A percentile compares a stretch with the other conserved stretches of the same genome.
Conservation (phyloP, 1,140 invertebrate genomes). For the Probaryconus sp. region DNA sequence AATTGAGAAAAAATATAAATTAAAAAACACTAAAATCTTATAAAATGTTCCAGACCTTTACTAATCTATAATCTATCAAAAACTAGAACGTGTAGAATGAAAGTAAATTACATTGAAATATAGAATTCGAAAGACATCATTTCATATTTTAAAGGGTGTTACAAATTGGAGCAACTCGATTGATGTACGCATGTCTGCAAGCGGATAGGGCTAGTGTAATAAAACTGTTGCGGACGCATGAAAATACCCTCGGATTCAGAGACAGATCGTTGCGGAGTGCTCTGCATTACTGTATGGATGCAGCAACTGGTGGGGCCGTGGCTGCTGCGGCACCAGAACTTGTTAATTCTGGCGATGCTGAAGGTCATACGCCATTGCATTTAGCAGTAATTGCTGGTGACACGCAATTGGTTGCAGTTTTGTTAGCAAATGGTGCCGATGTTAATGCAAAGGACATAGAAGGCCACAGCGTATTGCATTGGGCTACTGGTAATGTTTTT, state of each 20-base stretch:
- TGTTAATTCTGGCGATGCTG: slow-evolving; percentile 90
- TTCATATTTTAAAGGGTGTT: too few relatives aligned
- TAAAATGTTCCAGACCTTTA: too few relatives aligned
- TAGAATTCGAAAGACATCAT: too few relatives aligned
- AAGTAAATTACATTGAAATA: too few relatives aligned
- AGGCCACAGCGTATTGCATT: slow-evolving; percentile 97
- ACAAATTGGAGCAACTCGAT: slow-evolving; percentile 82
- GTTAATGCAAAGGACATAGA: slow-evolving; percentile 94
- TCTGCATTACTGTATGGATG: slow-evolving; percentile 94
- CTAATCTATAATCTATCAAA: too few relatives aligned
- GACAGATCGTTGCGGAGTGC: slow-evolving; percentile 92
- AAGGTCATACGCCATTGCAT: slow-evolving; percentile 96
- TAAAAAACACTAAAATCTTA: too few relatives aligned
- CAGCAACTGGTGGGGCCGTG: slow-evolving; percentile 84
- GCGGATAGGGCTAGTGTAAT: slow-evolving; percentile 80
- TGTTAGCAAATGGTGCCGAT: slow-evolving; percentile 90
- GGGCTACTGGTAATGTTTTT: slow-evolving; percentile 91
- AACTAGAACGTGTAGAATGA: too few relatives aligned
- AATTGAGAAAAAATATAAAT: too few relatives aligned
- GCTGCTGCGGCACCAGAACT: slow-evolving; percentile 88
- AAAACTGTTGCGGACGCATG: slow-evolving; percentile 77
- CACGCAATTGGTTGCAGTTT: slow-evolving; percentile 87
- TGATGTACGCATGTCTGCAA: slow-evolving; percentile 95
- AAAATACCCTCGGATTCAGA: slow-evolving; percentile 78
- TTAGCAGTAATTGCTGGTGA: slow-evolving; percentile 95